A percentile compares a stretch with the other conserved stretches of the same genome.
Conservation (phyloP, 2,797 vertebrate genomes). For the Lagodon rhomboides region DNA sequence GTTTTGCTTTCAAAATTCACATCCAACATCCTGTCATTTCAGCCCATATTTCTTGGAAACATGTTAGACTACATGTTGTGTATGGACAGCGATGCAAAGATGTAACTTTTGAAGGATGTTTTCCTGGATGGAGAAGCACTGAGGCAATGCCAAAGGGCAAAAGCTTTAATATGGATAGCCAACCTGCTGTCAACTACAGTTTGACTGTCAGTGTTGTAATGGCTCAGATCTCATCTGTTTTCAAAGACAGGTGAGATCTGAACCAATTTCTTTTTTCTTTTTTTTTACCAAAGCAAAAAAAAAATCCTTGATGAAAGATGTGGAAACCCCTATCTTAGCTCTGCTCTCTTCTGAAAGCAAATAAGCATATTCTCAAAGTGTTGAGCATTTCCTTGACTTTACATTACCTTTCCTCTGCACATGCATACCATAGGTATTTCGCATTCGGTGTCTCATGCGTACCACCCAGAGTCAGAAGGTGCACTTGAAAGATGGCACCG, state of each 20-base stretch:
- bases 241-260: slow-evolving; percentile 1
- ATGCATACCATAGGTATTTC: too few relatives aligned
- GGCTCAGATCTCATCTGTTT: neutral
- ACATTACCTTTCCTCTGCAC: too few relatives aligned
- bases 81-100: slow-evolving; percentile 18
- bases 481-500: too few relatives aligned
- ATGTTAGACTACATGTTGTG: slow-evolving; percentile 17
- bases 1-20: slow-evolving; percentile 8
- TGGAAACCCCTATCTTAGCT: neutral
- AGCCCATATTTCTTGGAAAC: slow-evolving; percentile 18
- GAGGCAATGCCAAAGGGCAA: neutral
- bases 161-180: slow-evolving; percentile 24
- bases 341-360: neutral
- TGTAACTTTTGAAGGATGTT: slow-evolving; percentile 25
- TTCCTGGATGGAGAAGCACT: slow-evolving; percentile 16
- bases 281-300: too few relatives aligned
- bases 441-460: too few relatives aligned
- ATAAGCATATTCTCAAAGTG: neutral
- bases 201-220: neutral
- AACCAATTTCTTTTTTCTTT: neutral
- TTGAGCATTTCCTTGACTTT: neutral
- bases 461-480: too few relatives aligned
- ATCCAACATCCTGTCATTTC: neutral
- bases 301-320: neutral
- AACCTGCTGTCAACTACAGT: slow-evolving; percentile 6